These are phyloP conservation scores for Odontesthes bonariensis DNA, from an alignment of 2,113 vertebrate species.

Conservation along the genomic window DNA sequence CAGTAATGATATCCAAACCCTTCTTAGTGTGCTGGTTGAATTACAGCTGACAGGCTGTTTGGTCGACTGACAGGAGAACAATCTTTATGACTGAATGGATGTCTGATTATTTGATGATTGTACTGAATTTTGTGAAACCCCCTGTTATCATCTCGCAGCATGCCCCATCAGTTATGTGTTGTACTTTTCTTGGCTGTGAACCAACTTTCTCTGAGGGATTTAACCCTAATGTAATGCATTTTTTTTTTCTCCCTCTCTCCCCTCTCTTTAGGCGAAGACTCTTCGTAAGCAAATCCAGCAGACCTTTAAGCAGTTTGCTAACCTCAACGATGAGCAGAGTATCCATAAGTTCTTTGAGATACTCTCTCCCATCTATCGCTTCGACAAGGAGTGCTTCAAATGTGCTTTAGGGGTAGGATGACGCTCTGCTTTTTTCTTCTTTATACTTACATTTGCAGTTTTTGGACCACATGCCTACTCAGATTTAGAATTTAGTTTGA, in stretches of 20 bases:
- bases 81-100: constrained; percentile 38
- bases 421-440: background rate
- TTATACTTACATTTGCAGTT: no score
- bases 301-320: constrained; percentile 97
- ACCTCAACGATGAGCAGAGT: constrained; percentile 97
- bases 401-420: constrained; percentile 93
- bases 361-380: constrained; percentile 94
- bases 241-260: background rate
- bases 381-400: constrained; percentile 99
- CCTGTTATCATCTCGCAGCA: constrained; percentile 46
- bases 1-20: background rate
- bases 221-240: background rate
- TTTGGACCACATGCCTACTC: no score
- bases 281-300: constrained; percentile 97
- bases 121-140: constrained; percentile 48
- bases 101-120: constrained; percentile 55
- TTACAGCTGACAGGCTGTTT: constrained; percentile 24
- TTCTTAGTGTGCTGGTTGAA: constrained; percentile 9
- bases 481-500: no score
- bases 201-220: constrained; percentile 15
- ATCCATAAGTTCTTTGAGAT: constrained; percentile 99
- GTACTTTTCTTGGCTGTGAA: constrained; percentile 30
- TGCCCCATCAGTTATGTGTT: constrained; percentile 19
- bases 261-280: constrained; percentile 88
- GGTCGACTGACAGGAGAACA: constrained; percentile 19